Percentiles rank a stretch among this genome's conserved stretches.
Evolutionary conservation across 2,797 vertebrate species (phyloP).

Genomic region (Falco peregrinus): DNA sequence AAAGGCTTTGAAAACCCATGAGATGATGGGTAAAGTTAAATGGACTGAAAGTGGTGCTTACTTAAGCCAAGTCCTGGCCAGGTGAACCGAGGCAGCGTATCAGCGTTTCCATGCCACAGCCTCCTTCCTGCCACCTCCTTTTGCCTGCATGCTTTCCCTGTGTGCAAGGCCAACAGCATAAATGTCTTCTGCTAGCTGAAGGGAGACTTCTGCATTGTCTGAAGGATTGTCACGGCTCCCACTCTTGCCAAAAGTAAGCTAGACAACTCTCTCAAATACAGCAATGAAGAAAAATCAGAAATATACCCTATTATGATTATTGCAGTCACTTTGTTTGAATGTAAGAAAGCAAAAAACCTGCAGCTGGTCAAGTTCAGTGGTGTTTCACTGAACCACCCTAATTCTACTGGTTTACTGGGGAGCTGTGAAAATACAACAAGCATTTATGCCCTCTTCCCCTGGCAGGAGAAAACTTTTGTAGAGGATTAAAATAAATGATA

Average conservation of each 20-base stretch:
- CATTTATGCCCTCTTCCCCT: neutral
- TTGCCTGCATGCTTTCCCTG: neutral
- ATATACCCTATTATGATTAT: neutral
- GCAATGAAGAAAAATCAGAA: neutral
- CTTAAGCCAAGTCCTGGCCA: neutral
- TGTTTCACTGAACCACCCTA: neutral
- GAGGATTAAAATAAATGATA: neutral
- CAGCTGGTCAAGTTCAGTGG: neutral
- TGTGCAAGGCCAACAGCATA: neutral
- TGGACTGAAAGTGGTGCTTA: neutral
- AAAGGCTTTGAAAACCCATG: neutral
- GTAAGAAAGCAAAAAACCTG: neutral
- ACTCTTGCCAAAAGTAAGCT: neutral
- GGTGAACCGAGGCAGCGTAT: neutral
- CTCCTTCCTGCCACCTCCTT: neutral
- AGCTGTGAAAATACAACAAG: neutral
- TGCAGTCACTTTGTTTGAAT: neutral
- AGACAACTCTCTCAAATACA: neutral
- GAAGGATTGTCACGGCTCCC: neutral
- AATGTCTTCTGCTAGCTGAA: neutral
- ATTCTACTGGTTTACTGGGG: neutral
- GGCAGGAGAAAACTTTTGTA: neutral
- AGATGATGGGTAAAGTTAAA: fast-evolving
- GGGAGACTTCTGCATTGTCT: neutral
- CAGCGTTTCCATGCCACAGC: neutral